Evolutionary conservation across 2,888 invertebrate genomes (phyloP), one percentile per base, ranked within the genome.

Genomic region (Epinotia ramella): DNA sequence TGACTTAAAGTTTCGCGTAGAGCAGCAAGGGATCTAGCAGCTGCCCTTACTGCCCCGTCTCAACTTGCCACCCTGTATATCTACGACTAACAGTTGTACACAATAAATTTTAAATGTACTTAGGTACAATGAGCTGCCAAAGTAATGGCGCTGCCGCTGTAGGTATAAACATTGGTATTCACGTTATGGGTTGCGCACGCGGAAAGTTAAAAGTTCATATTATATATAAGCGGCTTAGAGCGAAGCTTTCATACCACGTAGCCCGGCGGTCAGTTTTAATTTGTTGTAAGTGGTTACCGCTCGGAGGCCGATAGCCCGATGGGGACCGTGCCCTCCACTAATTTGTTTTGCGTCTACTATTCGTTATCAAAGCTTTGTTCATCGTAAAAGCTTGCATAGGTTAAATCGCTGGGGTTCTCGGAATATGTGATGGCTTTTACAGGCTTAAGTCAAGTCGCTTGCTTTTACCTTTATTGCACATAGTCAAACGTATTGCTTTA

Each of bases 281-380:
- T 84, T 81, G 82, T 79, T 82, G 75, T 78, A 80, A 79, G 76
- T 78, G 75, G 78, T 76, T 76, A 77, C 63, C 65, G 72, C 64
- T 75, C 68, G 64, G 20, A 20, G 69, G 65, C 73, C 71, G 63
- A 76, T 73, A 68, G 73, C 77, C 59, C n/a, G 62, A 40, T 40
- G 40, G 44, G 44, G 44, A 40, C 59, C 68, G 46, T 46, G 70
- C 33, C 53, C 33, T 53, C 9, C 53, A 63, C 62, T 70, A 70
- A 70, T 70, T 62, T 70, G 62, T 63, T 62, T 70, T 63, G 49
- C 49, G 33, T 62, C 28, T 18, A 62, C 49, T 70, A 46, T 70
- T 70, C 49, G 59, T 70, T 70, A 70, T 70, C 69, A 73, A 62
- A 53, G 67, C 40, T 59, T 65, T 56, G 12, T 49, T 20, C 57